Percentiles rank a stretch among this genome's conserved stretches.
Conservation (phyloP, 2,888 invertebrate species). For the Rotaria socialis region DNA sequence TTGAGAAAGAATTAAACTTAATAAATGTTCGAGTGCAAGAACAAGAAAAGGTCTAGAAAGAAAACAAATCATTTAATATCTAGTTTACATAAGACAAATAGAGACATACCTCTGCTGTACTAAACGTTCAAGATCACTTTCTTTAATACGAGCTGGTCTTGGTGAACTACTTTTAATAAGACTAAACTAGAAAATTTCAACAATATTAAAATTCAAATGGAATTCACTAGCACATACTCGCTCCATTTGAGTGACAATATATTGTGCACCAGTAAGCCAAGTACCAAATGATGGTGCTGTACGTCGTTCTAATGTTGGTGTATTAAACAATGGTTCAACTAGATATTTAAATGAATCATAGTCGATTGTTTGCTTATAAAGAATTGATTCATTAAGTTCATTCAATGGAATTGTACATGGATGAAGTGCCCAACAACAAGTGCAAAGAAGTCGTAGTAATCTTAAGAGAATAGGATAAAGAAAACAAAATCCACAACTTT, state of each 20-base stretch:
- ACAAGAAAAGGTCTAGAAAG: conserved; percentile 8
- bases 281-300: conserved; percentile 34
- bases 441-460: neutral
- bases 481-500: neutral
- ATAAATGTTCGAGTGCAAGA: conserved; percentile 31
- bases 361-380: conserved; percentile 7
- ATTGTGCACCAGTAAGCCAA: conserved; percentile 24
- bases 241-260: conserved; percentile 26
- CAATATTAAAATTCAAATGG: neutral
- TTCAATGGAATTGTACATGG: conserved; percentile 17
- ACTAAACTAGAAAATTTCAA: neutral
- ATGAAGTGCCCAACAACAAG: conserved; percentile 9
- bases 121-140: conserved; percentile 5
- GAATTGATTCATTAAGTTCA: conserved; percentile 1
- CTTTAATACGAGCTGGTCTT: neutral
- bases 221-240: neutral
- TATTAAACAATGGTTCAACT: conserved; percentile 21
- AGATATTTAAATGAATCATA: conserved; percentile 28
- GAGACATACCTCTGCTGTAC: neutral
- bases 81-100: neutral
- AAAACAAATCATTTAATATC: neutral
- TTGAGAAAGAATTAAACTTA: conserved; percentile 11
- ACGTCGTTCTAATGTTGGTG: conserved; percentile 22
- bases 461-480: neutral
- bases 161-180: conserved; percentile 8